phyloP scores from a whole-genome alignment of 2,888 invertebrate species.

The Slavum lentiscoides region DNA sequence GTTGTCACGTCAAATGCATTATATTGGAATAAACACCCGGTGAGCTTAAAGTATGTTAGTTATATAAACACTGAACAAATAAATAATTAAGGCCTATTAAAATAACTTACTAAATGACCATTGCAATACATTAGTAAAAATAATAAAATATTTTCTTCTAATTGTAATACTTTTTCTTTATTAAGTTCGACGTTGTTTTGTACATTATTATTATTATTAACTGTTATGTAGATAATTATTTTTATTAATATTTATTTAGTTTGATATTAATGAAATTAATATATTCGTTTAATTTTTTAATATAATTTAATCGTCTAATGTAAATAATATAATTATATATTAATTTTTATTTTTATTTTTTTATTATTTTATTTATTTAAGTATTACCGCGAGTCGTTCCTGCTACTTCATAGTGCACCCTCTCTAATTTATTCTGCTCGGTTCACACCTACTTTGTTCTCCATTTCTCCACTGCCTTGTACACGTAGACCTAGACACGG shows the following conservation, averaged over 20 bases:
- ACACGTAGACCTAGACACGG: not conserved
- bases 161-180: not conserved
- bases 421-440: not conserved
- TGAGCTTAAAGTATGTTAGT: not conserved
- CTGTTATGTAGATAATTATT: slow-evolving; percentile 15
- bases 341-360: not conserved
- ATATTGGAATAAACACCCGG: not conserved
- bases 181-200: slow-evolving; percentile 3
- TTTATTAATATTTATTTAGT: not conserved
- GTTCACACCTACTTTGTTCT: not conserved
- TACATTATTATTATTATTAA: slow-evolving; percentile 23
- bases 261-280: not conserved
- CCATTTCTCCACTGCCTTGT: not conserved
- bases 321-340: not conserved
- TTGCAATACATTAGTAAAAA: not conserved
- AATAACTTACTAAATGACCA: not conserved
- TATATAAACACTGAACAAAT: slow-evolving; percentile 7
- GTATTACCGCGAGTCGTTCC: slow-evolving; percentile 27
- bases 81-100: not conserved
- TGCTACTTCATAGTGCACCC: slow-evolving; percentile 37
- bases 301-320: slow-evolving; percentile 22
- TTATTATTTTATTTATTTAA: slow-evolving; percentile 15
- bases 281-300: not conserved
- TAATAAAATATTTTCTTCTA: not conserved
- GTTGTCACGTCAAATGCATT: not conserved